Evolutionary conservation across 2,113 vertebrate genomes (phyloP).

Genomic region (Chamaetylas fuelleborni): DNA sequence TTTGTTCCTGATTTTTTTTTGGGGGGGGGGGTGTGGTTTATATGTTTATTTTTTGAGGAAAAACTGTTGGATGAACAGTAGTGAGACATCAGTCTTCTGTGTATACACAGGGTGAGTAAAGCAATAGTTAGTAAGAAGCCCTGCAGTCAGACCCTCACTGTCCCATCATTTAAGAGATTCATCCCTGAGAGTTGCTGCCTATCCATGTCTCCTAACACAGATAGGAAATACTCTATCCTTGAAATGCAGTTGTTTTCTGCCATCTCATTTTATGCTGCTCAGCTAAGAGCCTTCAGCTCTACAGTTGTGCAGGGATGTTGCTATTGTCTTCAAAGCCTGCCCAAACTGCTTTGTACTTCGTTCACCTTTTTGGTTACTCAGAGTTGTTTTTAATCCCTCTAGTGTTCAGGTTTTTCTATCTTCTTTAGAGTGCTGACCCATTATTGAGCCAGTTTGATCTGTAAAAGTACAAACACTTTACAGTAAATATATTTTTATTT

Average conservation of each 20-base stretch:
- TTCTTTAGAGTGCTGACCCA: neutral
- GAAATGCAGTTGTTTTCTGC: neutral
- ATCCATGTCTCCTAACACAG: neutral
- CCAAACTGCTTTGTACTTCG: neutral
- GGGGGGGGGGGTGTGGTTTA: accelerated
- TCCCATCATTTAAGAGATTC: neutral
- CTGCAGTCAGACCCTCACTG: neutral
- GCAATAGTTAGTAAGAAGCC: neutral
- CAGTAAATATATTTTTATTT: neutral
- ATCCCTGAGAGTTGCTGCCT: neutral
- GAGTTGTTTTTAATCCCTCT: neutral
- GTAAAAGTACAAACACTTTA: neutral
- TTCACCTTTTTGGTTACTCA: neutral
- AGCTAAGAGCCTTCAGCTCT: neutral
- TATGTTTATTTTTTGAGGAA: neutral
- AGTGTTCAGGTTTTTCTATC: neutral
- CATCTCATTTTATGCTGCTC: neutral
- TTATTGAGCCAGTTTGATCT: neutral
- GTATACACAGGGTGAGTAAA: neutral
- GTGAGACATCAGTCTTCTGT: neutral
- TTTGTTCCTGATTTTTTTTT: neutral
- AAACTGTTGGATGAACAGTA: neutral
- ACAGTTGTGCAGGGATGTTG: neutral
- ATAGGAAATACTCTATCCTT: neutral
- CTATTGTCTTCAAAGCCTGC: neutral